Conservation (phyloP, 2,797 vertebrate species). For the Melopsittacus undulatus region DNA sequence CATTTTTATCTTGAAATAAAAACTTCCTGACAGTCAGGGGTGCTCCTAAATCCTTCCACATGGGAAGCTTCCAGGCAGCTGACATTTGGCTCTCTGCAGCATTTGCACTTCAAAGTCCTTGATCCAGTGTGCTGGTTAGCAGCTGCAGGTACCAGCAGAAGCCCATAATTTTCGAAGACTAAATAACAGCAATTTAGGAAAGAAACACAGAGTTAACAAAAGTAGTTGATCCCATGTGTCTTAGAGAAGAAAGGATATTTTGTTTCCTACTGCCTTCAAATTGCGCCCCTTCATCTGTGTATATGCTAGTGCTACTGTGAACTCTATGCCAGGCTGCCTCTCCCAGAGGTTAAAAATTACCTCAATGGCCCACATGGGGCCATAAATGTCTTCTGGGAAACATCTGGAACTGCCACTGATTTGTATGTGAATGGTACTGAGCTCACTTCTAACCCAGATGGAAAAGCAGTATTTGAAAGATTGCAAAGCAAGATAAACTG, state of each 20-base stretch:
- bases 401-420: not conserved
- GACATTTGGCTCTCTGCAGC: conserved; percentile 36
- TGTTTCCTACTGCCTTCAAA: not conserved
- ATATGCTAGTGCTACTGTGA: not conserved
- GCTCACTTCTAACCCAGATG: not conserved
- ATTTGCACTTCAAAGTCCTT: conserved; percentile 63
- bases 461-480: not conserved
- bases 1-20: conserved; percentile 21
- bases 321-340: not conserved
- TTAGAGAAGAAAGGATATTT: not conserved
- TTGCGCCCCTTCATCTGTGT: not conserved
- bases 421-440: not conserved
- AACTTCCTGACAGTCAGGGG: conserved; percentile 5
- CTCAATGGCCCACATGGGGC: not conserved
- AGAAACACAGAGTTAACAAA: conserved; percentile 31
- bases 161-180: conserved; percentile 22
- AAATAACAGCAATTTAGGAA: conserved; percentile 35
- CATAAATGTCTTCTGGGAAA: not conserved
- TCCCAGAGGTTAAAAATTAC: not conserved
- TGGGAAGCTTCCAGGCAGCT: conserved; percentile 43
- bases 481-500: not conserved
- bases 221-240: not conserved
- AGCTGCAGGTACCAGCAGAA: conserved; percentile 53
- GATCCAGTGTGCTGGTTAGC: conserved; percentile 25
- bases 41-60: conserved; percentile 8